These are phyloP conservation scores for Amorpha juglandis DNA, from an alignment of 2,888 invertebrate species.

Conservation along the genomic window DNA sequence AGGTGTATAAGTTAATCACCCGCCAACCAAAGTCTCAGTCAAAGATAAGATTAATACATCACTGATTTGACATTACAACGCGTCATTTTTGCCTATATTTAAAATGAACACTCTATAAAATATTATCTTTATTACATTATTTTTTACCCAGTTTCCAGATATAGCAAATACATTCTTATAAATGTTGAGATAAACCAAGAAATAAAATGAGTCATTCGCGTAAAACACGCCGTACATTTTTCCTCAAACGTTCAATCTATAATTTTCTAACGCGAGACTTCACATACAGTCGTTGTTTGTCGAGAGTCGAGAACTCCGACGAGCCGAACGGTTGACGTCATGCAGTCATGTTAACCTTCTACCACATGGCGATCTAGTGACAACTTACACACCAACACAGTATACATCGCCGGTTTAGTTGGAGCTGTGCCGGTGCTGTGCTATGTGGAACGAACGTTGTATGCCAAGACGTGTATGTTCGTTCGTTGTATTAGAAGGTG, in stretches of 20 bases:
- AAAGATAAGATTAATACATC: slow-evolving; percentile 24
- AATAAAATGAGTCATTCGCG: slow-evolving; percentile 21
- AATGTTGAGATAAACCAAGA: slow-evolving; percentile 8
- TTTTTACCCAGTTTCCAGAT: slow-evolving; percentile 7
- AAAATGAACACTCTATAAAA: neutral
- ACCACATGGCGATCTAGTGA: slow-evolving; percentile 54
- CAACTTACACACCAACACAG: slow-evolving; percentile 39
- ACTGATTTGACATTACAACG: slow-evolving; percentile 14
- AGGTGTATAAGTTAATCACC: slow-evolving; percentile 19
- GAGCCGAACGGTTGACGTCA: slow-evolving; percentile 83
- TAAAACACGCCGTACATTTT: slow-evolving; percentile 40
- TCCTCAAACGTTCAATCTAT: slow-evolving; percentile 61
- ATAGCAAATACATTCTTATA: slow-evolving; percentile 6
- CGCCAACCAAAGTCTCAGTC: slow-evolving; percentile 8
- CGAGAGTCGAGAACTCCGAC: slow-evolving; percentile 80
- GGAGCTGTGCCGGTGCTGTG: slow-evolving; percentile 32
- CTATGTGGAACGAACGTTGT: slow-evolving; percentile 58
- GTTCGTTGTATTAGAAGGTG: slow-evolving; percentile 50
- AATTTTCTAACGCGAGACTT: slow-evolving; percentile 73
- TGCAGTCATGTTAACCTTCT: slow-evolving; percentile 72
- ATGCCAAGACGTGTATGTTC: slow-evolving; percentile 45
- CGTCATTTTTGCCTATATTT: slow-evolving; percentile 1
- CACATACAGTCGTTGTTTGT: slow-evolving; percentile 72
- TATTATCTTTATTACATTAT: neutral
- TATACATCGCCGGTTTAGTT: slow-evolving; percentile 59